These are phyloP conservation scores for Papilio dardanus DNA, from an alignment of 1,140 invertebrate genomes.

Conservation along the genomic window DNA sequence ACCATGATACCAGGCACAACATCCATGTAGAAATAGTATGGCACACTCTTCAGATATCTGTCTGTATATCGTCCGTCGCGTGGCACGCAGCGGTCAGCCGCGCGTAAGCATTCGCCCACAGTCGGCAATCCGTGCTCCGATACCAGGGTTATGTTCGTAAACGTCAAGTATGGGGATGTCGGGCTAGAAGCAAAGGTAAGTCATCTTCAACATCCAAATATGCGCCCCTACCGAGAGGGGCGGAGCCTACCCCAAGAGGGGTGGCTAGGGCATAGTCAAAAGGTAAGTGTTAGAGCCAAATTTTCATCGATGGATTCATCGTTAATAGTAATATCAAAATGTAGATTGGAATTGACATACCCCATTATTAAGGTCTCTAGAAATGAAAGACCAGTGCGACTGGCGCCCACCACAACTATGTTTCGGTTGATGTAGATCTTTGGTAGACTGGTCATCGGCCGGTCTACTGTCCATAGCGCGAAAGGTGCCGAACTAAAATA, in stretches of 20 bases:
- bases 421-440: constrained; percentile 83
- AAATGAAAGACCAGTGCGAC: constrained; percentile 87
- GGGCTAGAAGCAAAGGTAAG: constrained; percentile 52
- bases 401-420: constrained; percentile 89
- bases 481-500: constrained; percentile 57
- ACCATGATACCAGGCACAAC: constrained; percentile 82
- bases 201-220: no score
- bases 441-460: constrained; percentile 72
- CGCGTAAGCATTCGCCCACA: constrained; percentile 64
- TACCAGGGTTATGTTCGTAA: constrained; percentile 85
- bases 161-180: constrained; percentile 71
- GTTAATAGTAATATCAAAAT: no score
- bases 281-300: no score
- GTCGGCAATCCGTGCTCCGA: constrained; percentile 86
- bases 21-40: constrained; percentile 81
- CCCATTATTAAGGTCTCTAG: constrained; percentile 86
- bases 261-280: no score
- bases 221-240: no score
- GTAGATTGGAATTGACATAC: constrained; percentile 68
- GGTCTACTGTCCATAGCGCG: constrained; percentile 66
- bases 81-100: constrained; percentile 78
- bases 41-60: constrained; percentile 79
- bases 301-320: no score
- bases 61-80: constrained; percentile 79
- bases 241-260: no score